Conservation (phyloP, 2,797 vertebrate genomes). For the Aeoliscus strigatus region DNA sequence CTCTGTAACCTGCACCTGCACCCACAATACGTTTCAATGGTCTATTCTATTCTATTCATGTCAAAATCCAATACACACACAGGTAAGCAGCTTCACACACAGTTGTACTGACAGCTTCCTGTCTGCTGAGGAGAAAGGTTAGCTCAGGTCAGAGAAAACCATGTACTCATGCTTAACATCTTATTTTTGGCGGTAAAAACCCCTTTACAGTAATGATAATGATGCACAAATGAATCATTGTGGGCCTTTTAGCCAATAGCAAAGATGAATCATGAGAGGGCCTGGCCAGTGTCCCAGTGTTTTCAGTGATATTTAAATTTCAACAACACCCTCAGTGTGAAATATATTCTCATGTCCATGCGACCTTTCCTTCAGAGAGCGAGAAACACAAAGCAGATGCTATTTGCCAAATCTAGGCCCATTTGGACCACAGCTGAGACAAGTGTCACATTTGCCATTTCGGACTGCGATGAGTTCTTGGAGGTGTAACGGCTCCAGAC, state of each 20-base stretch:
- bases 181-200: slow-evolving; percentile 4
- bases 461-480: background rate
- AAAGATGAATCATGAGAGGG: slow-evolving; percentile 7
- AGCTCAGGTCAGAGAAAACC: slow-evolving; percentile 5
- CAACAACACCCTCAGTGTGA: slow-evolving; percentile 41
- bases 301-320: slow-evolving; percentile 35
- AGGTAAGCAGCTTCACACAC: slow-evolving; percentile 32
- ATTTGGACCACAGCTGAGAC: background rate
- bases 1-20: slow-evolving; percentile 62
- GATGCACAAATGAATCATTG: slow-evolving; percentile 14
- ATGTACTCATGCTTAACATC: slow-evolving; percentile 4
- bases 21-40: slow-evolving; percentile 59
- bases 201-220: slow-evolving; percentile 8
- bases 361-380: no score
- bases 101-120: slow-evolving; percentile 31
- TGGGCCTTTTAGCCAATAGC: slow-evolving; percentile 5
- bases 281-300: slow-evolving; percentile 3
- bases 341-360: slow-evolving; percentile 7
- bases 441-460: background rate
- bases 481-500: background rate
- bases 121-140: slow-evolving; percentile 11
- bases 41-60: slow-evolving; percentile 64
- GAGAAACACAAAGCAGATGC: no score
- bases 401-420: no score
- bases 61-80: slow-evolving; percentile 49